phyloP scores from a whole-genome alignment of 2,113 vertebrate species.

The Lepus timidus region DNA sequence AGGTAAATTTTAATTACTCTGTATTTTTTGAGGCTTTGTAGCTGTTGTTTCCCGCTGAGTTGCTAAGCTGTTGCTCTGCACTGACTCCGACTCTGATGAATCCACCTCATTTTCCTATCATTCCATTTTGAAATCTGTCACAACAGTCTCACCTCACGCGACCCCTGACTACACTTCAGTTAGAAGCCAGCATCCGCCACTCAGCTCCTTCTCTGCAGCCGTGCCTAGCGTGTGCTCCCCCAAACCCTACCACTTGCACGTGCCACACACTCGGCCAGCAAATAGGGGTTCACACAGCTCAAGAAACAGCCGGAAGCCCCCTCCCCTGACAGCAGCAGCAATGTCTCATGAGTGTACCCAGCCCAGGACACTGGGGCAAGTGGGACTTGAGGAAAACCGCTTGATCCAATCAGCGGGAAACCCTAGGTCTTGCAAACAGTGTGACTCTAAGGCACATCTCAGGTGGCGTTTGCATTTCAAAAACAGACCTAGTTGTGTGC shows the following conservation, averaged over 20 bases:
- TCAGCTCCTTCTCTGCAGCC: neutral
- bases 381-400: slow-evolving; percentile 76
- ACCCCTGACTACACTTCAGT: slow-evolving; percentile 77
- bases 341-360: slow-evolving; percentile 86
- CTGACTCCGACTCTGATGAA: slow-evolving; percentile 75
- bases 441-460: slow-evolving; percentile 77
- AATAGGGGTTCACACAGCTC: slow-evolving; percentile 70
- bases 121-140: slow-evolving; percentile 78
- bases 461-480: slow-evolving; percentile 13
- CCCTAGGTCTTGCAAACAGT: slow-evolving; percentile 71
- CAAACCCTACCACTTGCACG: neutral
- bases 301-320: slow-evolving; percentile 81
- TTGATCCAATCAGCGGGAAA: slow-evolving; percentile 75
- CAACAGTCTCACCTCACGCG: slow-evolving; percentile 82
- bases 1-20: slow-evolving; percentile 39
- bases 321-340: slow-evolving; percentile 64
- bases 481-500: neutral
- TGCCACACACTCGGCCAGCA: neutral
- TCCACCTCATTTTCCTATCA: slow-evolving; percentile 71
- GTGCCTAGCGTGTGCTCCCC: neutral
- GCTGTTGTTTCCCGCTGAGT: slow-evolving; percentile 63
- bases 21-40: slow-evolving; percentile 42
- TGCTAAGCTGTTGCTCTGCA: slow-evolving; percentile 52
- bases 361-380: slow-evolving; percentile 82
- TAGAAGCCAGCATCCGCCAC: slow-evolving; percentile 63